A percentile compares a stretch with the other conserved stretches of the same genome.
phyloP scores from a whole-genome alignment of 1,140 invertebrate species.

The Danaus melanippus region DNA sequence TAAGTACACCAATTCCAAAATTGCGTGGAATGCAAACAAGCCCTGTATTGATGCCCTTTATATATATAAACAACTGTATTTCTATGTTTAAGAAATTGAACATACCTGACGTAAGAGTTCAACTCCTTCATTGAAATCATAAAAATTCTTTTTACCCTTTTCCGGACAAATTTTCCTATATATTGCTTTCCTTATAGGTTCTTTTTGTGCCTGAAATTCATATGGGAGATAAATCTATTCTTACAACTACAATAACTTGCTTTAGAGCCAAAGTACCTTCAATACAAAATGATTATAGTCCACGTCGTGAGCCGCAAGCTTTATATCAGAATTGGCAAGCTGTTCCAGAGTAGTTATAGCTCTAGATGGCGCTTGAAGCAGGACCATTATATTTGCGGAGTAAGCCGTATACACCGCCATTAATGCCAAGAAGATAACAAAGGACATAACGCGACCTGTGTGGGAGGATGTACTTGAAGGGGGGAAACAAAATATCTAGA shows the following conservation, averaged over 20 bases:
- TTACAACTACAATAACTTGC: background rate
- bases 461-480: no score
- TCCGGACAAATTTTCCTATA: conserved; percentile 37
- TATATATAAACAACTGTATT: no score
- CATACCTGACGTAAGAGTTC: conserved; percentile 41
- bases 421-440: conserved; percentile 66
- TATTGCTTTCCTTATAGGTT: conserved; percentile 32
- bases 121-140: conserved; percentile 40
- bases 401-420: conserved; percentile 71
- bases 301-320: conserved; percentile 40
- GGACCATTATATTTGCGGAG: conserved; percentile 78
- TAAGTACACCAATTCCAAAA: conserved; percentile 39
- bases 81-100: background rate
- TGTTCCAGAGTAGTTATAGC: conserved; percentile 74
- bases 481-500: no score
- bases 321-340: conserved; percentile 68
- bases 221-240: background rate
- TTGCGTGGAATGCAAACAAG: conserved; percentile 45
- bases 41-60: conserved; percentile 27
- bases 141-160: conserved; percentile 37
- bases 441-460: conserved; percentile 67
- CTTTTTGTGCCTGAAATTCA: conserved; percentile 33
- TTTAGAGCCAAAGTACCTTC: conserved; percentile 42
- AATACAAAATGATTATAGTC: conserved; percentile 55
- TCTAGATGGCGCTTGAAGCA: conserved; percentile 76